phyloP scores from a whole-genome alignment of 2,888 invertebrate species.

The Xylota segnis region DNA sequence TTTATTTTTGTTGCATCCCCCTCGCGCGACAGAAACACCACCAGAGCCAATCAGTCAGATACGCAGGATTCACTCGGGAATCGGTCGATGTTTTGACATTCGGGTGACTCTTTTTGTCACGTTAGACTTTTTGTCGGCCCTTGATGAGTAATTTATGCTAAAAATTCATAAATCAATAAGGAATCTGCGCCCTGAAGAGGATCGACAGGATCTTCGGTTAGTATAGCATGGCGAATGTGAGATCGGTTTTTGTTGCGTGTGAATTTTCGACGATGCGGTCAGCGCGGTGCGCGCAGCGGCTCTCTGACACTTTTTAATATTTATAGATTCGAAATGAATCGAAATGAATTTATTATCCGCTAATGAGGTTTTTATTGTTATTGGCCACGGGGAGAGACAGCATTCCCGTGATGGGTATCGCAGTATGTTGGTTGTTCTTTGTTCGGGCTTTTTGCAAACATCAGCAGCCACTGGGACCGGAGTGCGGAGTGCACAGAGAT shows the following conservation, averaged over 20 bases:
- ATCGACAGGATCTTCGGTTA: conserved; percentile 31
- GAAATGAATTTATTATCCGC: conserved; percentile 77
- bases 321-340: conserved; percentile 73
- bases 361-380: conserved; percentile 76
- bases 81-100: conserved; percentile 64
- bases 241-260: conserved; percentile 69
- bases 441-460: conserved; percentile 13
- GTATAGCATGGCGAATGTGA: conserved; percentile 44
- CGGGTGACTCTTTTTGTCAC: conserved; percentile 76
- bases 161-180: conserved; percentile 74
- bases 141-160: conserved; percentile 66
- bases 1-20: conserved; percentile 36
- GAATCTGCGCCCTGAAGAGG: conserved; percentile 43
- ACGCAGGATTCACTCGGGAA: conserved; percentile 44
- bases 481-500: conserved; percentile 46
- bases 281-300: conserved; percentile 47
- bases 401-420: conserved; percentile 48
- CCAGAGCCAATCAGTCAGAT: conserved; percentile 49
- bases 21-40: conserved; percentile 20
- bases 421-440: conserved; percentile 27
- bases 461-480: conserved; percentile 16
- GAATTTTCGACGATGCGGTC: conserved; percentile 58
- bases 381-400: conserved; percentile 46
- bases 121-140: conserved; percentile 54
- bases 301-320: conserved; percentile 75